Percentiles rank a stretch among this genome's conserved stretches.
phyloP scores from a whole-genome alignment of 2,113 vertebrate genomes.

The Aspiorhynchus laticeps region DNA sequence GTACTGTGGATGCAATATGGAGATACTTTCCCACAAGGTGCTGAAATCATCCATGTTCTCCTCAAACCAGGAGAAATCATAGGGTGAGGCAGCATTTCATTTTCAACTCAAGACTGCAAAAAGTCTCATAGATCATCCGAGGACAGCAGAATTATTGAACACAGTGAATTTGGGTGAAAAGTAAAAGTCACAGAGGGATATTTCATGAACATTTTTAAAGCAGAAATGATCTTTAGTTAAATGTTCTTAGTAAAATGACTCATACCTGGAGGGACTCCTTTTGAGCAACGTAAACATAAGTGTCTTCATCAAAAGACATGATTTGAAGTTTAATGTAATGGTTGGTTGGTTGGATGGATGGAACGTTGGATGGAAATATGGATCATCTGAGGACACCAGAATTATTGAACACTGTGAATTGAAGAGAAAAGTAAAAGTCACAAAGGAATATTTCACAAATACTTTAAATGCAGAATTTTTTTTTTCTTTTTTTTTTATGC shows the following conservation, averaged over 20 bases:
- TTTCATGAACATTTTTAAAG: background rate
- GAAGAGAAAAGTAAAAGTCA: background rate
- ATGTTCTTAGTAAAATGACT: background rate
- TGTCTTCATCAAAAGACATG: background rate
- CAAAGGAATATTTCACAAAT: background rate
- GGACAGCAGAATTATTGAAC: background rate
- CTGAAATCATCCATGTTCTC: background rate
- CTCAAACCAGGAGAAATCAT: constrained; percentile 12
- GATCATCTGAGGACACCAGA: background rate
- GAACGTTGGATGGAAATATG: too few relatives aligned
- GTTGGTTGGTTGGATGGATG: background rate
- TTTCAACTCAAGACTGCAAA: background rate
- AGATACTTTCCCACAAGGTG: background rate
- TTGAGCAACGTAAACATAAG: background rate
- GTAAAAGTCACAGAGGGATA: background rate
- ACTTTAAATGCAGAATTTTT: background rate
- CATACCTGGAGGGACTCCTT: background rate
- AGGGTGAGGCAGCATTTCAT: background rate
- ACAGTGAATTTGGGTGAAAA: background rate
- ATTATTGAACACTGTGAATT: background rate
- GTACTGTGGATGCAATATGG: background rate
- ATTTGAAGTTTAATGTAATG: background rate
- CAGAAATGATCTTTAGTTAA: background rate
- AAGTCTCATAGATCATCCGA: background rate
- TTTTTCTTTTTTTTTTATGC: background rate